Conservation (phyloP, 2,113 vertebrate genomes). For the Picathartes gymnocephalus region DNA sequence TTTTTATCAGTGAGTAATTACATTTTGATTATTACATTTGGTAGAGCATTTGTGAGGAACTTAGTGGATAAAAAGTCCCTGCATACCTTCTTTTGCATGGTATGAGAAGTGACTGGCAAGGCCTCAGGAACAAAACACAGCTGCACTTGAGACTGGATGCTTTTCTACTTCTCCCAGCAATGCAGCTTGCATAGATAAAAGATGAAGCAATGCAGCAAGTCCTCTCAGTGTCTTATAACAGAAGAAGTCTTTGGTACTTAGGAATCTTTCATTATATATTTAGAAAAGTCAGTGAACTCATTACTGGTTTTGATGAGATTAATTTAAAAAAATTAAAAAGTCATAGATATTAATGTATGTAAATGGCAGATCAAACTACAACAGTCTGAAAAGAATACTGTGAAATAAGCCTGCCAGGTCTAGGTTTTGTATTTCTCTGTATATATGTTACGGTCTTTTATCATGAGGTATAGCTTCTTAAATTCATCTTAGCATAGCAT, state of each 20-base stretch:
- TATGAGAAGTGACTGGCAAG: neutral
- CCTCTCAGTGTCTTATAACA: neutral
- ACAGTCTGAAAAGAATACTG: neutral
- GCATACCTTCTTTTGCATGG: neutral
- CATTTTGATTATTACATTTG: neutral
- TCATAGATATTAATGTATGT: neutral
- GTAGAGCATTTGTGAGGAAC: neutral
- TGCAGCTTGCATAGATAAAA: fast-evolving
- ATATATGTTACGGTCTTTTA: neutral
- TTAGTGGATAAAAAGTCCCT: neutral
- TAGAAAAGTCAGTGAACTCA: neutral
- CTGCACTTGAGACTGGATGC: neutral
- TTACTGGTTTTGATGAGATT: neutral
- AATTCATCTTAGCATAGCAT: neutral
- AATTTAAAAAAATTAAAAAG: neutral
- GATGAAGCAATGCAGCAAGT: neutral
- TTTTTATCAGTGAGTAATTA: neutral
- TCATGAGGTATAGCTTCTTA: neutral
- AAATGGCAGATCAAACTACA: neutral
- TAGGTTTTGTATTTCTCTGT: neutral
- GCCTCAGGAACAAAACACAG: neutral
- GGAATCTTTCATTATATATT: neutral
- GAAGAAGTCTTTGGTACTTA: neutral
- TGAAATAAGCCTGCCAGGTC: neutral
- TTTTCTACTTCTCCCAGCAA: neutral